Conservation (phyloP, 2,888 invertebrate species). For the Autographa gamma region DNA sequence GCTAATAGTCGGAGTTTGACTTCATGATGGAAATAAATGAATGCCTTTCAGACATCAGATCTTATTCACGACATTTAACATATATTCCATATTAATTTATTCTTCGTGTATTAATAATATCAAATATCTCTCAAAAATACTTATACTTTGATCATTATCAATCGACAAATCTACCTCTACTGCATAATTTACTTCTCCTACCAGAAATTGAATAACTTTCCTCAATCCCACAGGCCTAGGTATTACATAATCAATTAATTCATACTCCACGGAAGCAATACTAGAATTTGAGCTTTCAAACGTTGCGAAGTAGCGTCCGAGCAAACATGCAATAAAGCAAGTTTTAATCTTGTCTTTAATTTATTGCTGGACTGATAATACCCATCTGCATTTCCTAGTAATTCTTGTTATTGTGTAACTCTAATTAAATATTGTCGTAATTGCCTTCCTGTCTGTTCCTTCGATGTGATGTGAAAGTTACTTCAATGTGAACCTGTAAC, state of each 20-base stretch:
- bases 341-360: constrained; percentile 42
- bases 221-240: neutral
- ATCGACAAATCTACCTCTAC: neutral
- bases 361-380: constrained; percentile 41
- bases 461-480: constrained; percentile 17
- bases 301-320: constrained; percentile 23
- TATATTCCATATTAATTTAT: neutral
- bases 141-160: neutral
- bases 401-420: constrained; percentile 53
- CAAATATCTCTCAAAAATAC: neutral
- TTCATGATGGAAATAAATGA: neutral
- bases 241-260: constrained; percentile 1
- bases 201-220: neutral
- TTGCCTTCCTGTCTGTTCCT: constrained; percentile 34
- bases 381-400: constrained; percentile 57
- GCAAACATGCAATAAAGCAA: constrained; percentile 31
- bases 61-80: neutral
- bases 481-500: neutral
- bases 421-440: constrained; percentile 57
- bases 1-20: neutral
- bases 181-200: neutral
- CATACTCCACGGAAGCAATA: constrained; percentile 17
- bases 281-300: constrained; percentile 23
- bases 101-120: neutral
- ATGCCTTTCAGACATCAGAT: neutral